Evolutionary conservation across 2,888 invertebrate species (phyloP), one percentile per base, ranked within the genome.

Genomic region (Sclerodermus sp.): DNA sequence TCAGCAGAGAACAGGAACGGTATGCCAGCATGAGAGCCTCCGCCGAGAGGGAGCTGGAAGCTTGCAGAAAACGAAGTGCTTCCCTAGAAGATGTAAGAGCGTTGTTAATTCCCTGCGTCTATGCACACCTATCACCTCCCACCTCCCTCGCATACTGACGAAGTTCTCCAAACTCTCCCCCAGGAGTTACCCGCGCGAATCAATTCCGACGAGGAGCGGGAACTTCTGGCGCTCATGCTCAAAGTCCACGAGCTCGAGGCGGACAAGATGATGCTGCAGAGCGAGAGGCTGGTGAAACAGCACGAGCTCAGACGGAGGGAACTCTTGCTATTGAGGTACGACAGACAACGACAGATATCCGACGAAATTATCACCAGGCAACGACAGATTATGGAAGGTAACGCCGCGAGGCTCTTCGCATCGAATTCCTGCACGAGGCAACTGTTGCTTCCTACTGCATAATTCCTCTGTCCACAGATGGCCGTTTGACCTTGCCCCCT

Each of bases 211-310:
- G 93, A 96, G 59, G 96, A 97, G 79, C 84, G 91, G 37, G 96
- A 97, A 74, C 86, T 96, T 48, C 79, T 93, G 51, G 88, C 90
- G 16, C 81, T 97, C 42, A 87, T 97, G 75, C 91, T 94, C 69
- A 86, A 92, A 60, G 94, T 96, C 34, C 96, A 96, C 74, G 93
- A 95, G 79, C 82, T 96, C 48, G 96, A 96, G 79, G 94, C 96
- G 0, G 93, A 95, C 76, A 96, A 94, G 80, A 87, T 92, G 79
- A 94, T 95, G 64, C 82, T 95, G 66, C 93, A 94, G 79, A 92
- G 93, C 1, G 91, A 92, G 71, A 82, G 92, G 31, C 82, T 95
- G 49, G 88, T 93, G 41, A 84, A 92, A 17, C 90, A 93, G 66
- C 93, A 93, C 67, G 94, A 95, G 71, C 83, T 96, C 49, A 83